Evolutionary conservation across 2,113 vertebrate species (phyloP).

Genomic region (Danionella cerebrum): DNA sequence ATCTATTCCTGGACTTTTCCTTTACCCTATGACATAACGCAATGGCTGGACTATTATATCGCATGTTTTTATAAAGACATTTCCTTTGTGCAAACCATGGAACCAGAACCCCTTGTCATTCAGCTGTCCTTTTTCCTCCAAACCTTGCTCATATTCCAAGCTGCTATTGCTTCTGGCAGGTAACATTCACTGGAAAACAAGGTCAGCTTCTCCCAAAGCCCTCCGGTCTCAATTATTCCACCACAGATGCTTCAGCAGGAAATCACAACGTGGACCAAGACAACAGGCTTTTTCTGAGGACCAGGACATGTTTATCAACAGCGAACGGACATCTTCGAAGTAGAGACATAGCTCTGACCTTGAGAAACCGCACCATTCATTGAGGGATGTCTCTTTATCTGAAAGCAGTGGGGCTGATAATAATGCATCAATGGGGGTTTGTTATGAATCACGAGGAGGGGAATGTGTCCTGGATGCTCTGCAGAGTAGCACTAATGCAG

Average conservation of each 20-base stretch:
- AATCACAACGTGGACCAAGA: constrained; percentile 22
- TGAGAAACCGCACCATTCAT: constrained; percentile 41
- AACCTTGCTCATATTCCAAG: neutral
- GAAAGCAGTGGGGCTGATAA: constrained; percentile 53
- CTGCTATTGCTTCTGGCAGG: constrained; percentile 5
- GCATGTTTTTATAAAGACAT: neutral
- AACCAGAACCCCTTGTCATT: neutral
- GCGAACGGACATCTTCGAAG: constrained; percentile 46
- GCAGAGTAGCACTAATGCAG: constrained; percentile 34
- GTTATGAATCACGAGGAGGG: constrained; percentile 45
- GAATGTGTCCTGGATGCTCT: constrained; percentile 32
- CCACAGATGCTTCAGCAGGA: constrained; percentile 4
- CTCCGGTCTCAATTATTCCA: constrained; percentile 28
- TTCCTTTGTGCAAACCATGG: neutral
- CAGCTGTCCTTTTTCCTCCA: neutral
- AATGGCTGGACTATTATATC: neutral
- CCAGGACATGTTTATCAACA: constrained; percentile 33
- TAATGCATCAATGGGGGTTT: constrained; percentile 53
- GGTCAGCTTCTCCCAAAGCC: constrained; percentile 7
- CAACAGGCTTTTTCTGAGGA: constrained; percentile 38
- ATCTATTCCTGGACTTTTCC: neutral
- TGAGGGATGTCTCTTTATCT: constrained; percentile 53
- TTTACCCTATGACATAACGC: neutral
- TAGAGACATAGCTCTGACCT: constrained; percentile 51
- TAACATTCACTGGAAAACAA: constrained; percentile 3